Base-by-base conservation (phyloP, 2,797 vertebrate species). In the Ispidina picta region DNA sequence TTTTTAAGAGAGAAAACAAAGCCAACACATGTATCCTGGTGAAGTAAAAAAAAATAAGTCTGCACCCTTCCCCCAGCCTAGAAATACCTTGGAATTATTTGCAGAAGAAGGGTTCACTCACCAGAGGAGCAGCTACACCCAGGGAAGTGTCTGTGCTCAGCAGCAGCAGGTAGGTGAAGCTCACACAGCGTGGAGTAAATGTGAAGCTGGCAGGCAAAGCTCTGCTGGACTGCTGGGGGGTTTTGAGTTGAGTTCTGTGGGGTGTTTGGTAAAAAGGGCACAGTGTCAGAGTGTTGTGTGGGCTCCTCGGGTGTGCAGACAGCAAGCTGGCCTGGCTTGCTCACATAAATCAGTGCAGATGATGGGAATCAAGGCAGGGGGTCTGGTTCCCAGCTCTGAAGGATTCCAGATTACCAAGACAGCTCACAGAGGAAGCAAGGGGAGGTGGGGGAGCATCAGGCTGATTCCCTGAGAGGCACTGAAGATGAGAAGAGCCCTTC, bases 291-390 rank as follows among this genome's bases (percentile, higher is more conserved):
- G 48, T 12, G 8, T 19, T 12, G 8, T 19, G 55, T 49, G 48
- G 51, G 44, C 35, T 88, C 29, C 43, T 31, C 43, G 68, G 56
- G 16, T 31, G 56, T 59, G 66, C 70, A 86, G 72, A 44, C n/a
- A 0, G 80, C 77, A 94, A 89, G 76, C 77, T 93, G 93, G 74
- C 80, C 85, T 59, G 80, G 25, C 39, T 59, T 49, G 55, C 66
- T 86, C 5, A 81, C 80, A 54, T 33, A 88, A 84, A 88, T 81
- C 10, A 4, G 70, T 70, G 63, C 77, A 56, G 94, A 93, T 66
- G 83, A 91, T 89, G 91, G 85, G 89, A 96, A 89, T 78, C 80
- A 37, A 93, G 74, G 85, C 88, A 89, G 95, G 89, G 94, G 77
- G 94, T 91, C 86, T 5, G 2, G 54, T 89, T 94, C 89, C 89